Evolutionary conservation across 2,113 vertebrate genomes (phyloP).

Genomic region (Xiphophorus couchianus): DNA sequence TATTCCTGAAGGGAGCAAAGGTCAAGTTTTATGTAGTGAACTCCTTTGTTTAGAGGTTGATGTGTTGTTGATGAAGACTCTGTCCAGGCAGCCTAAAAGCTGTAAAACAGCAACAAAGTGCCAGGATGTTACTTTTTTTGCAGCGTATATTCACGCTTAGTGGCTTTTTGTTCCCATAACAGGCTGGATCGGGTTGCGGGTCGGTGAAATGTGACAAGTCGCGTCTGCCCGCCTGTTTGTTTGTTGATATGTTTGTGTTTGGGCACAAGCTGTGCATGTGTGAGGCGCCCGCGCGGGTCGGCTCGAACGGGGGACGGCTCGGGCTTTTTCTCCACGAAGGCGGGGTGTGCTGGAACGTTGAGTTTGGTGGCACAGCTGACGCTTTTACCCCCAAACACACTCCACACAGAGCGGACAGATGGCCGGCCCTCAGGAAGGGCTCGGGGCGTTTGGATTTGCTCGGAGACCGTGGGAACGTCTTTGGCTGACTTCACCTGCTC

Average conservation of each 20-base stretch:
- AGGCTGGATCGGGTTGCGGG: constrained; percentile 22
- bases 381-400: constrained; percentile 74
- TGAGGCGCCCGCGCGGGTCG: constrained; percentile 21
- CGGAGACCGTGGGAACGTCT: constrained; percentile 83
- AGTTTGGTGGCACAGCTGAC: constrained; percentile 80
- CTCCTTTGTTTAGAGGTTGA: constrained; percentile 79
- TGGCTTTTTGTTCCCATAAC: constrained; percentile 14
- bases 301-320: constrained; percentile 61
- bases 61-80: constrained; percentile 76
- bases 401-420: constrained; percentile 82
- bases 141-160: not conserved
- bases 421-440: constrained; percentile 79
- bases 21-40: constrained; percentile 83
- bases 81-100: constrained; percentile 59
- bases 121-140: not conserved
- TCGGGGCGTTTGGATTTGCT: constrained; percentile 77
- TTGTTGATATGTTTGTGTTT: constrained; percentile 72
- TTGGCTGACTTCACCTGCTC: constrained; percentile 82
- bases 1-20: constrained; percentile 83
- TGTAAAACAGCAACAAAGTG: constrained; percentile 20
- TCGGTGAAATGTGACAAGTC: constrained; percentile 42
- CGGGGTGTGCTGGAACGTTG: constrained; percentile 81
- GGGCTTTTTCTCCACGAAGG: constrained; percentile 62
- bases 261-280: constrained; percentile 53
- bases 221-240: constrained; percentile 60